Evolutionary conservation across 2,888 invertebrate species (phyloP), one percentile per base, ranked within the genome.

Genomic region (Seira musarum): DNA sequence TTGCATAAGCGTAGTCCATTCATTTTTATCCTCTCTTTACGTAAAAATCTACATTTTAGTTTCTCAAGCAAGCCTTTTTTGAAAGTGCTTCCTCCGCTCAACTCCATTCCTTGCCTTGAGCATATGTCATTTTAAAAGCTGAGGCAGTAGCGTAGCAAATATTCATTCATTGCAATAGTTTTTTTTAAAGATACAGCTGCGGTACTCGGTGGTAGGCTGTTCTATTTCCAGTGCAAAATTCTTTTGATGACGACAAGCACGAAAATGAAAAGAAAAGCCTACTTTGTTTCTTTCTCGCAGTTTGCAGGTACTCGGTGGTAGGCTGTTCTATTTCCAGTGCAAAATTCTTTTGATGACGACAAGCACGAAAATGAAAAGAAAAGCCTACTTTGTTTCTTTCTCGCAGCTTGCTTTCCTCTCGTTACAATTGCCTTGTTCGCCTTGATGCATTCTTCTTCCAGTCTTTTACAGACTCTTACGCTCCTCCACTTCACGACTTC

Each of bases 281-380:
- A n/a, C 49, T 49, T 49, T 49, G n/a, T 49, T 49, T 2, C 49
- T 49, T 30, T 8, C 30, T 30, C 30, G n/a, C n/a, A n/a, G n/a
- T n/a, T n/a, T n/a, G n/a, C n/a, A n/a, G n/a, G n/a, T n/a, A n/a
- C n/a, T n/a, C n/a, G n/a, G n/a, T n/a, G n/a, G n/a, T n/a, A n/a
- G n/a, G n/a, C n/a, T n/a, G n/a, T n/a, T n/a, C 17, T 68, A 49
- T 57, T 22, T 57, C 1, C 21, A 8, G 53, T 22, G n/a, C 25
- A 8, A 68, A 53, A n/a, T 68, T 68, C 68, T 68, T 68, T 68
- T 68, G 68, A 68, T 68, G 68, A 68, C 49, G 68, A 68, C 13
- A 68, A 49, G 49, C 30, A 2, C 30, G 49, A 49, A 15, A 49
- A n/a, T 30, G 49, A 49, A 49, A 49, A n/a, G 3, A 49, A 49